phyloP scores from a whole-genome alignment of 2,888 invertebrate species.

The Branchipolynoe longqiensis region DNA sequence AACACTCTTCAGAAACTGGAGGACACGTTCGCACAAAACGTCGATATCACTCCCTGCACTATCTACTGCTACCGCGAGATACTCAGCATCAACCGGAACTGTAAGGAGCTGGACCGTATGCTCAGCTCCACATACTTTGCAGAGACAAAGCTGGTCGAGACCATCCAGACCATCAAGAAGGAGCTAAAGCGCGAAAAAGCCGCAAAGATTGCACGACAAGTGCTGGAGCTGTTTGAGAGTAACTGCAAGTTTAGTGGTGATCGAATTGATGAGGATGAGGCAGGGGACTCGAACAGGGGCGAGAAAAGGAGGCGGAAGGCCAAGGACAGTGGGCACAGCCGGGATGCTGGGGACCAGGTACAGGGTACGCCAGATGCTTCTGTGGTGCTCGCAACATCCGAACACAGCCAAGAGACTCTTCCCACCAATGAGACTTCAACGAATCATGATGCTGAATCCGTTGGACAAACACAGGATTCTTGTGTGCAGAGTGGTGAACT shows the following conservation, averaged over 20 bases:
- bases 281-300: neutral
- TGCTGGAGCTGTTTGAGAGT: constrained; percentile 57
- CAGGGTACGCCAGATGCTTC: neutral
- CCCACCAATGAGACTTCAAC: too few relatives aligned
- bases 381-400: neutral
- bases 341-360: neutral
- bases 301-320: constrained; percentile 38
- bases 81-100: constrained; percentile 72
- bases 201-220: constrained; percentile 71
- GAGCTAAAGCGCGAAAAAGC: constrained; percentile 72
- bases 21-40: constrained; percentile 67
- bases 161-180: constrained; percentile 72
- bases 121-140: constrained; percentile 75
- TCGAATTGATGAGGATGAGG: constrained; percentile 14
- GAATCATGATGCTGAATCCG: too few relatives aligned
- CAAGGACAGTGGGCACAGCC: constrained; percentile 10
- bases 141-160: constrained; percentile 71
- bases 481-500: too few relatives aligned
- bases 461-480: neutral
- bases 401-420: neutral
- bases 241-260: constrained; percentile 32
- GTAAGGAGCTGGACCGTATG: constrained; percentile 74
- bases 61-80: constrained; percentile 72
- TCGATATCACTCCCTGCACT: constrained; percentile 62
- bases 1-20: constrained; percentile 71